phyloP scores from a whole-genome alignment of 1,140 invertebrate genomes.

The Artemia franciscana region DNA sequence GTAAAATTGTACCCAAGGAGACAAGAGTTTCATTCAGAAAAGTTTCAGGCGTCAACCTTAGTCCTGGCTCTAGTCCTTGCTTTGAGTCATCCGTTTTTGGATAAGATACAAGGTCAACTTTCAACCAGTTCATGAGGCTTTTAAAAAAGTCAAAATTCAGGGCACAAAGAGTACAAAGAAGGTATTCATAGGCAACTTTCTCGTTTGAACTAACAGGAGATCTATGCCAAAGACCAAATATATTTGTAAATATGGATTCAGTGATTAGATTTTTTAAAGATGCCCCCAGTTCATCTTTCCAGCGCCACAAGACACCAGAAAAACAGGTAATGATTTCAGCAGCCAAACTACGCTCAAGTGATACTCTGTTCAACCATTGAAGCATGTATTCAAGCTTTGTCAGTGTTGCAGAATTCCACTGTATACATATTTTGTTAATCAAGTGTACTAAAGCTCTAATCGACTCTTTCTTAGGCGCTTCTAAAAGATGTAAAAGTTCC shows the following conservation, averaged over 20 bases:
- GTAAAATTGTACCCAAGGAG: not conserved
- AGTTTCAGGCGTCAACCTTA: not conserved
- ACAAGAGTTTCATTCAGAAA: not conserved
- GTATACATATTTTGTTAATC: not conserved
- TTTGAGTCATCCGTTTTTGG: not conserved
- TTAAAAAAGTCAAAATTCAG: not conserved
- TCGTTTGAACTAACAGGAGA: not conserved
- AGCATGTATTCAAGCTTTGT: not conserved
- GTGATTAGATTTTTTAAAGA: not conserved
- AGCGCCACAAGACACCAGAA: not conserved
- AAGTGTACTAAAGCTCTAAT: not conserved
- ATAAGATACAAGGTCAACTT: not conserved
- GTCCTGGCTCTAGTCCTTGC: not conserved
- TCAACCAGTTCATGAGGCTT: not conserved
- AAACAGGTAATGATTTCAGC: not conserved
- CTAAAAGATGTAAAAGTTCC: not conserved
- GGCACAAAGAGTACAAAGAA: not conserved
- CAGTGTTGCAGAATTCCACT: not conserved
- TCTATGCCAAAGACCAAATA: not conserved
- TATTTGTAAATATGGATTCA: not conserved
- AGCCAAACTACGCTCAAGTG: not conserved
- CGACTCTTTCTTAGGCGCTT: not conserved
- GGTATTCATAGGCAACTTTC: not conserved
- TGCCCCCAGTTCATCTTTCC: not conserved
- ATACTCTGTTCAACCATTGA: not conserved